Evolutionary conservation across 2,113 vertebrate genomes (phyloP), one percentile per base, ranked within the genome.

Genomic region (Pycnonotus jocosus): DNA sequence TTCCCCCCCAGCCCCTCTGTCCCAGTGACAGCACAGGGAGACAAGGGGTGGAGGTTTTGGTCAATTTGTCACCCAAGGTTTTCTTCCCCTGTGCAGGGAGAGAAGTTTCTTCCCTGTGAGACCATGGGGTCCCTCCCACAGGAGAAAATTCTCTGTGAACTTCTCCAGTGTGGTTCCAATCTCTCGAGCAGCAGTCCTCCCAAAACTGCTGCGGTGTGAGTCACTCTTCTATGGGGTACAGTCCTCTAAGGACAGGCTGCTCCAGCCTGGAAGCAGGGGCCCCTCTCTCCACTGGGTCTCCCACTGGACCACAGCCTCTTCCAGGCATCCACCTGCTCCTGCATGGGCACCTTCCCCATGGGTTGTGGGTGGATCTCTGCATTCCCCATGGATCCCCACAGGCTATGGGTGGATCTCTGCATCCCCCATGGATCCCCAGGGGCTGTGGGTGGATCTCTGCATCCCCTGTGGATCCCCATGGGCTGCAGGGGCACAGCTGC

Each of bases 191-290:
- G 27, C 33, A 62, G 58, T 20, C 14, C 22, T 28, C 7, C 33
- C 18, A 18, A 22, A 45, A 22, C 22, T 54, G 57, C 27, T n/a
- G 47, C 0, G 1, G 2, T 0, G 0, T 64, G n/a, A 11, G 15
- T 54, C n/a, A 1, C 47, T 33, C 33, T 22, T 54, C 30, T 40
- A 15, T 0, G 2, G 23, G 15, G 9, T n/a, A 40, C 40, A 64
- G n/a, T 15, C 28, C n/a, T 72, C 38, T 40, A 65, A 73, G 28
- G 18, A 38, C 40, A 64, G 40, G 58, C 48, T 84, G 58, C n/a
- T 72, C 48, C 22, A 12, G 17, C 40, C 28, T 45, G 40, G 68
- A 12, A 62, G 27, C 28, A 38, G 47, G 15, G 15, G 5, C 18
- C 25, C 4, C 19, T 33, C n/a, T 62, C 40, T 33, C n/a, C n/a